A percentile compares a stretch with the other conserved stretches of the same genome.
Evolutionary conservation across 2,113 vertebrate genomes (phyloP).

Genomic region (Oncorhynchus masou): DNA sequence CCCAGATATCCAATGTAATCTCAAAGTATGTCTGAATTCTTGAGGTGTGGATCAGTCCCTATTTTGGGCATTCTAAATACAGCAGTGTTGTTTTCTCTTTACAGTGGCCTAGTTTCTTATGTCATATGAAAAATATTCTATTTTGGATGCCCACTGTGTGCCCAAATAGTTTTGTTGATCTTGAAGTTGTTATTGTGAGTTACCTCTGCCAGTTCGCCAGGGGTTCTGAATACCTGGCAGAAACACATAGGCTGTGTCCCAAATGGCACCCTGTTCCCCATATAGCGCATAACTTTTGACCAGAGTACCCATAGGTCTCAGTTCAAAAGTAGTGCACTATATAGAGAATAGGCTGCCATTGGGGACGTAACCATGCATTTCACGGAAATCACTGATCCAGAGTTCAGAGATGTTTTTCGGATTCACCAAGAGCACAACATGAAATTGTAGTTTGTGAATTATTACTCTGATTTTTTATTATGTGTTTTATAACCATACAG

Average conservation of each 20-base stretch:
- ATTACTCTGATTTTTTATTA: background rate
- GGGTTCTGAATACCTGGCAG: constrained; percentile 34
- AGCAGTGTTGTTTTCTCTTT: constrained; percentile 10
- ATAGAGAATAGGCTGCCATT: too few species aligned
- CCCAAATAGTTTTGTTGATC: constrained; percentile 13
- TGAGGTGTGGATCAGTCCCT: background rate
- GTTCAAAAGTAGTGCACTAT: too few species aligned
- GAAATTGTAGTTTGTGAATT: too few species aligned
- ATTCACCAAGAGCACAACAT: too few species aligned
- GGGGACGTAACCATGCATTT: too few species aligned
- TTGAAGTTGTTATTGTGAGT: constrained; percentile 34
- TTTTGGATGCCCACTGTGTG: constrained; percentile 17
- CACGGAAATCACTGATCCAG: constrained; percentile 22
- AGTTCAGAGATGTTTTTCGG: too few species aligned
- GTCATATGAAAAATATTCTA: constrained; percentile 9
- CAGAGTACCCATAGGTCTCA: too few species aligned
- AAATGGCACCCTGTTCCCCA: too few species aligned
- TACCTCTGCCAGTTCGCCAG: constrained; percentile 25
- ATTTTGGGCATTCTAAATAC: background rate
- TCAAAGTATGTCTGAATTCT: too few species aligned
- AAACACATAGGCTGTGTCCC: background rate
- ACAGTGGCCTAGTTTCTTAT: background rate
- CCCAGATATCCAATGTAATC: background rate
- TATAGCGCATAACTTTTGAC: too few species aligned
- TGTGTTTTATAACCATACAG: background rate